A percentile compares a stretch with the other conserved stretches of the same genome.
Conservation (phyloP, 2,797 vertebrate genomes). For the Sebastes vulpes region DNA sequence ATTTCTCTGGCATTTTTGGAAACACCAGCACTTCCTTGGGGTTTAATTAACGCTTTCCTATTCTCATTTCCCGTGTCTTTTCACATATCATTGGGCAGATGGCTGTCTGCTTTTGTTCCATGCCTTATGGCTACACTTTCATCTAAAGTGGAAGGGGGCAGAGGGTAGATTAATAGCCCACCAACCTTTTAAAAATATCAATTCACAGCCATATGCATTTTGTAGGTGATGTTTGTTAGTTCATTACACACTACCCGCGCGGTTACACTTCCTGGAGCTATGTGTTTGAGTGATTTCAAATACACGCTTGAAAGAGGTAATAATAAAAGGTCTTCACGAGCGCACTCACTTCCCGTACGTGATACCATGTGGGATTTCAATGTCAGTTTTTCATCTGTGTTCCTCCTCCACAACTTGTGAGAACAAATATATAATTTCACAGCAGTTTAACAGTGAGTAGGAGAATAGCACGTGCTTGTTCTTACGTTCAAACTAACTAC, state of each 20-base stretch:
- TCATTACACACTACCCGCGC: background rate
- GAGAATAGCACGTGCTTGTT: conserved; percentile 33
- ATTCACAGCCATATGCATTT: background rate
- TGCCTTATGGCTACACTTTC: background rate
- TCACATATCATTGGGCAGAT: background rate
- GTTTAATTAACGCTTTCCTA: background rate
- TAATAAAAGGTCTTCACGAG: background rate
- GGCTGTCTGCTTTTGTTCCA: background rate
- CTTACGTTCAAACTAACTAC: background rate
- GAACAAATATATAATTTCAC: conserved; percentile 49
- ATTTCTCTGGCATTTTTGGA: background rate
- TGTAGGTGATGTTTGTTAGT: background rate
- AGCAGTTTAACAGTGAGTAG: conserved; percentile 24
- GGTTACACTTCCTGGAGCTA: background rate
- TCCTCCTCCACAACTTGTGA: conserved; percentile 38
- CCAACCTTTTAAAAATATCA: conserved; percentile 4
- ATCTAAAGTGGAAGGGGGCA: conserved; percentile 12
- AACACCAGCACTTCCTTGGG: background rate
- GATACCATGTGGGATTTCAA: conserved; percentile 17
- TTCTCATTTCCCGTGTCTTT: background rate
- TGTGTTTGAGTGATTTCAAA: conserved; percentile 17
- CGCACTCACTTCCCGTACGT: background rate
- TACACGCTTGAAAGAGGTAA: background rate
- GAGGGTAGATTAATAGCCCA: background rate
- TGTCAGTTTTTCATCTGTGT: conserved; percentile 22